These are phyloP conservation scores for Netelia virgata DNA, from an alignment of 2,888 invertebrate species.

Conservation along the genomic window DNA sequence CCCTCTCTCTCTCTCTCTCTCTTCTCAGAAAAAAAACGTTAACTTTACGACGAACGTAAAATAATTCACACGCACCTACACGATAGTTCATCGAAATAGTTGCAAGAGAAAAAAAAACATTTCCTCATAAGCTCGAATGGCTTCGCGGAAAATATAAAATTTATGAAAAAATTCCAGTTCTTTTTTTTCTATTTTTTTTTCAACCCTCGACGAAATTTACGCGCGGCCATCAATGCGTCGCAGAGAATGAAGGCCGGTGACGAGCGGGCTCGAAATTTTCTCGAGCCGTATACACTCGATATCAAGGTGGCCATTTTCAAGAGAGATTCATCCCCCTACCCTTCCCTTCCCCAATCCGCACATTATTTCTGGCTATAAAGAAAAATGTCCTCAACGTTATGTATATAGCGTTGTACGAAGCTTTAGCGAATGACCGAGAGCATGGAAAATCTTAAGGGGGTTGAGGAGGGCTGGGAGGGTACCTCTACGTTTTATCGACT, in stretches of 20 bases:
- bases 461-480: no score
- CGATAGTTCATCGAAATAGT: not conserved
- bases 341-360: constrained; percentile 8
- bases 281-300: constrained; percentile 46
- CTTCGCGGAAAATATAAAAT: constrained; percentile 23
- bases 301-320: constrained; percentile 39
- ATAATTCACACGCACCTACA: not conserved
- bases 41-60: not conserved
- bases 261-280: constrained; percentile 43
- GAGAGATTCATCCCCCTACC: no score
- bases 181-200: constrained; percentile 1
- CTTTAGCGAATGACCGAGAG: constrained; percentile 39
- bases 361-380: constrained; percentile 1
- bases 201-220: not conserved
- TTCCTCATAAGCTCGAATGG: constrained; percentile 7
- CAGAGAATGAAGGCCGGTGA: not conserved
- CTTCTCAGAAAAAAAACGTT: not conserved
- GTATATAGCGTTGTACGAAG: constrained; percentile 40
- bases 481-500: constrained; percentile 44
- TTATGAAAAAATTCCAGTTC: not conserved
- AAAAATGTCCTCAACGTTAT: constrained; percentile 46
- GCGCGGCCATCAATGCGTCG: not conserved
- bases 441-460: constrained; percentile 40
- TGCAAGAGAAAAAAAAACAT: not conserved
- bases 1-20: not conserved